Evolutionary conservation across 2,888 invertebrate species (phyloP).

Genomic region (Deilephila elpenor): DNA sequence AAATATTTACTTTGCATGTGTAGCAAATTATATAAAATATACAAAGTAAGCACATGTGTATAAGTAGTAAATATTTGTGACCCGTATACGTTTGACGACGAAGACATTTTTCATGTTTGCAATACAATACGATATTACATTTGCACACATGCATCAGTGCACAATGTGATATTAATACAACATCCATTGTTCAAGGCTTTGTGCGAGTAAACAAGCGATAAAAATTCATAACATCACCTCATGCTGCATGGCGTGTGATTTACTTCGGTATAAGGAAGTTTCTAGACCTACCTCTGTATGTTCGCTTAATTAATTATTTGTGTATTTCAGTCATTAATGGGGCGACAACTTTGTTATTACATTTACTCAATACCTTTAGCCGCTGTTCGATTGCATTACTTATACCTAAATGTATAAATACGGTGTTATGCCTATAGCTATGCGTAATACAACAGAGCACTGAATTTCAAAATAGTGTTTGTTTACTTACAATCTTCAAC

Average conservation of each 20-base stretch:
- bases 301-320: neutral
- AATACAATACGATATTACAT: neutral
- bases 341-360: neutral
- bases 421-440: too few relatives aligned
- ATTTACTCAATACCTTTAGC: neutral
- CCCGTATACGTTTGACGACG: neutral
- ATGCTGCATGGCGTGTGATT: slow-evolving; percentile 20
- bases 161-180: slow-evolving; percentile 31
- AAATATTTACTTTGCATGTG: neutral
- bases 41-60: neutral
- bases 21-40: too few relatives aligned
- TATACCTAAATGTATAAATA: too few relatives aligned
- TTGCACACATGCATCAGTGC: slow-evolving; percentile 10
- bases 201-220: slow-evolving; percentile 41
- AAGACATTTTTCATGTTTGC: neutral
- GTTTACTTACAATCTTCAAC: neutral
- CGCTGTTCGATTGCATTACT: too few relatives aligned
- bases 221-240: slow-evolving; percentile 41
- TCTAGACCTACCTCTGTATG: neutral
- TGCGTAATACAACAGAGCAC: neutral
- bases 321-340: neutral
- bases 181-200: slow-evolving; percentile 44
- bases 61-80: neutral
- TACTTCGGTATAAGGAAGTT: slow-evolving; percentile 11
- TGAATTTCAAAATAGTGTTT: neutral